Evolutionary conservation across 92 coral and sea anemone species (phyloP).

Genomic region (Plumapathes pennacea): DNA sequence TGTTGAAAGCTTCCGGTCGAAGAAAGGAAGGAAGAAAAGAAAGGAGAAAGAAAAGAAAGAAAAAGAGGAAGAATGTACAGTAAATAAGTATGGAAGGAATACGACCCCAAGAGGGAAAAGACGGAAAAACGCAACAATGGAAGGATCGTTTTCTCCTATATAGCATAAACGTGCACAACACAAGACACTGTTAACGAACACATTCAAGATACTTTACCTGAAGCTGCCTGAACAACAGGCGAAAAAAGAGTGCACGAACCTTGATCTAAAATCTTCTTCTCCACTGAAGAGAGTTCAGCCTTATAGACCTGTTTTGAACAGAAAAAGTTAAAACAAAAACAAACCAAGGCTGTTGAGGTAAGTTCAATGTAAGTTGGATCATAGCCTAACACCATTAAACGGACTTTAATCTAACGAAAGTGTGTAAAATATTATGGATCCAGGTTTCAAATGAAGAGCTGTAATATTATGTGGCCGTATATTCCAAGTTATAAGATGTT

Average conservation of each 20-base stretch:
- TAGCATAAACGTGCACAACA: too few relatives aligned
- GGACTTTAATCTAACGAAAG: too few relatives aligned
- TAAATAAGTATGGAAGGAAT: background rate
- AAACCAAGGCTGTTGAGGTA: background rate
- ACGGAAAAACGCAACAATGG: background rate
- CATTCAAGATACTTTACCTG: background rate
- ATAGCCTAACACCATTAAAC: too few relatives aligned
- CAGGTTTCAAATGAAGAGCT: too few relatives aligned
- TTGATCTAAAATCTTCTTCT: conserved; percentile 65
- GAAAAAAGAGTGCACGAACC: conserved; percentile 19
- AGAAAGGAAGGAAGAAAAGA: background rate
- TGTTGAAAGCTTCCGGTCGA: too few relatives aligned
- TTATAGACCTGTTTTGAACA: conserved; percentile 65
- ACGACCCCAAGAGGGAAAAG: background rate
- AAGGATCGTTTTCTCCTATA: too few relatives aligned
- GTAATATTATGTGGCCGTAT: too few relatives aligned
- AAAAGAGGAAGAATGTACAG: background rate
- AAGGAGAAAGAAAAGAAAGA: background rate
- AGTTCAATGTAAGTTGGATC: too few relatives aligned
- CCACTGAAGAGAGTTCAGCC: conserved; percentile 65
- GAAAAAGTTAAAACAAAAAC: background rate
- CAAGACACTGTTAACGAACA: too few relatives aligned
- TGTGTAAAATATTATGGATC: too few relatives aligned
- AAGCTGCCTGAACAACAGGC: background rate
- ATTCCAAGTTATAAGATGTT: too few relatives aligned